Evolutionary conservation across 2,888 invertebrate species (phyloP).

Genomic region (Hirtodrosophila duncani): DNA sequence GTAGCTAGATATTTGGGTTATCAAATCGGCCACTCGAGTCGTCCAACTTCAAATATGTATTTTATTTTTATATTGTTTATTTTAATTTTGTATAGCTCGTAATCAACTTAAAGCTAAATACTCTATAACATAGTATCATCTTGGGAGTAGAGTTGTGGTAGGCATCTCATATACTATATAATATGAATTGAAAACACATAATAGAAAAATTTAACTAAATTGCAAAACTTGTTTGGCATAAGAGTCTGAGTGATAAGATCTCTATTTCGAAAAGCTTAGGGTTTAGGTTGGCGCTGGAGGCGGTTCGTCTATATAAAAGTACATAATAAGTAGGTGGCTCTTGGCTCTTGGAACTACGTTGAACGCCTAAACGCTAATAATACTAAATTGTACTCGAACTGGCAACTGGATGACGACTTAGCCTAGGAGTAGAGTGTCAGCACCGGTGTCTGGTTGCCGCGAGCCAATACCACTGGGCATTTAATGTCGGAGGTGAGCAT

Average conservation of each 20-base stretch:
- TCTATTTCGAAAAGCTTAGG: too few relatives aligned
- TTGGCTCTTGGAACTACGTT: constrained; percentile 33
- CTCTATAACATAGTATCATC: constrained; percentile 31
- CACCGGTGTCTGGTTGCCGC: constrained; percentile 93
- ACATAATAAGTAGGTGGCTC: constrained; percentile 8
- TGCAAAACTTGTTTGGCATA: too few relatives aligned
- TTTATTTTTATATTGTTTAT: constrained; percentile 23
- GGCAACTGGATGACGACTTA: constrained; percentile 38
- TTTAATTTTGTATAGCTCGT: constrained; percentile 41
- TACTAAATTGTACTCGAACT: constrained; percentile 70
- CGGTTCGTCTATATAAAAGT: constrained; percentile 26
- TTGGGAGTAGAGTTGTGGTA: neutral
- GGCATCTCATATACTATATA: neutral
- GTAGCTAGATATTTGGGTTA: too few relatives aligned
- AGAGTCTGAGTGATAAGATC: too few relatives aligned
- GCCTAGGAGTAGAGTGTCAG: constrained; percentile 91
- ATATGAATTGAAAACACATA: neutral
- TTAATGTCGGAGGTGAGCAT: constrained; percentile 92
- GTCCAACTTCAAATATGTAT: constrained; percentile 23
- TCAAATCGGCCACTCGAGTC: too few relatives aligned
- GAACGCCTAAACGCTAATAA: constrained; percentile 69
- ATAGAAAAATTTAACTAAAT: constrained; percentile 1
- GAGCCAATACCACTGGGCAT: constrained; percentile 88
- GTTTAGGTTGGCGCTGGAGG: too few relatives aligned
- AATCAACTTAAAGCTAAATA: constrained; percentile 50